phyloP scores from a whole-genome alignment of 2,113 vertebrate genomes.

The Urocitellus parryii region DNA sequence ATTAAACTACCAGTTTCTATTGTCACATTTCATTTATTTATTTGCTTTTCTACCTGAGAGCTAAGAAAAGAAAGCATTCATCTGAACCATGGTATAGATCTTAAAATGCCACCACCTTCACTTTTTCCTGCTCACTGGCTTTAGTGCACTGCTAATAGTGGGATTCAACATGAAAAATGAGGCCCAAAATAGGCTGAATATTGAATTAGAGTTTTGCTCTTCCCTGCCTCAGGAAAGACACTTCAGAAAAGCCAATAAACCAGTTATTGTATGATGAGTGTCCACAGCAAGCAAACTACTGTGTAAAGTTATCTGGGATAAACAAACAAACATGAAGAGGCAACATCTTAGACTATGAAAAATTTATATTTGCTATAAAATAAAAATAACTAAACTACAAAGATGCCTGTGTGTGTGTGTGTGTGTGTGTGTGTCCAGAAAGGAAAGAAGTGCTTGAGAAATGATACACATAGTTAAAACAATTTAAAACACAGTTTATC shows the following conservation, averaged over 20 bases:
- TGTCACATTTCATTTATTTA: not conserved
- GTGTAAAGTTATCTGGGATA: not conserved
- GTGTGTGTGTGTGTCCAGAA: not conserved
- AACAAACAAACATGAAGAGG: not conserved
- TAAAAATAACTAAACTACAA: not conserved
- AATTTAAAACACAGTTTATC: not conserved
- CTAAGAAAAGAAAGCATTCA: not conserved
- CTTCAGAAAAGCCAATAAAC: constrained; percentile 42
- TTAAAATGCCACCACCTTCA: not conserved
- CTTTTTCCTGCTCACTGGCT: not conserved
- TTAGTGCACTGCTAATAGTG: not conserved
- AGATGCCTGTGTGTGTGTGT: not conserved
- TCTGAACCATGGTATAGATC: not conserved
- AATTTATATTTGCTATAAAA: constrained; percentile 11
- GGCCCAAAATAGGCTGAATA: not conserved
- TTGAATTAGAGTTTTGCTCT: not conserved
- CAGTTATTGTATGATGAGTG: not conserved
- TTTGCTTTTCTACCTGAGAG: not conserved
- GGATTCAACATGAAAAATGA: constrained; percentile 15
- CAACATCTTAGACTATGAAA: not conserved
- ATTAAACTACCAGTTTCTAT: not conserved
- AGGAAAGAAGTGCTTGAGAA: not conserved
- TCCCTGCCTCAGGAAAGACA: not conserved
- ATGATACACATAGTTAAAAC: not conserved
- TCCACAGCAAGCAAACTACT: not conserved